phyloP scores from a whole-genome alignment of 2,888 invertebrate genomes.

The Platynereis dumerilii region DNA sequence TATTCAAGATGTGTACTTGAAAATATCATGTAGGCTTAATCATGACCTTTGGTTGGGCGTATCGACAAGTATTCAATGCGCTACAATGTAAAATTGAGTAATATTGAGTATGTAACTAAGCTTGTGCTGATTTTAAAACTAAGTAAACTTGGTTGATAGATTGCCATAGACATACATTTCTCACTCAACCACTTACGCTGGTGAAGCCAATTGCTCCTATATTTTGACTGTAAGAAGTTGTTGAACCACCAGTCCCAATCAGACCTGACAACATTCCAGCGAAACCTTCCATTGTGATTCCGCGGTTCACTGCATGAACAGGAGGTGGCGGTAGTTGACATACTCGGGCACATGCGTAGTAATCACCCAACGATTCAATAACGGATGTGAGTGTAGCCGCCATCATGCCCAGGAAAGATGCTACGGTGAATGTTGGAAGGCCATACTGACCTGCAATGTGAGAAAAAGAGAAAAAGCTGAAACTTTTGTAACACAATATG shows the following conservation, averaged over 20 bases:
- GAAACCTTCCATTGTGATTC: conserved; percentile 74
- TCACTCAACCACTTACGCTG: conserved; percentile 66
- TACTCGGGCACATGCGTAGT: conserved; percentile 18
- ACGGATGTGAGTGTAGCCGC: conserved; percentile 17
- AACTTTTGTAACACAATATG: no score
- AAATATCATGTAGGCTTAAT: no score
- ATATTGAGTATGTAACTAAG: no score
- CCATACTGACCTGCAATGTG: conserved; percentile 18
- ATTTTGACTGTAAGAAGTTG: conserved; percentile 85
- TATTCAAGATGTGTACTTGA: no score
- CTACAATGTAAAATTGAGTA: no score
- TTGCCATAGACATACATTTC: no score
- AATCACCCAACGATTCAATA: conserved; percentile 21
- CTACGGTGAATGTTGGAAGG: conserved; percentile 8
- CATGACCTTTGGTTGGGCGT: no score
- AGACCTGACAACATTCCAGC: conserved; percentile 81
- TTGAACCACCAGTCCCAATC: conserved; percentile 84
- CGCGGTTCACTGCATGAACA: conserved; percentile 18
- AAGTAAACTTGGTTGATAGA: no score
- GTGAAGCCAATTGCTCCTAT: conserved; percentile 85
- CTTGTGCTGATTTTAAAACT: no score
- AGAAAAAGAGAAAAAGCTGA: no score
- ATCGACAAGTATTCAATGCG: no score
- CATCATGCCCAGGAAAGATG: conserved; percentile 16
- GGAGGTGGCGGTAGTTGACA: conserved; percentile 18